Evolutionary conservation across 1,140 invertebrate species (phyloP).

Genomic region (Drosophila pachea): DNA sequence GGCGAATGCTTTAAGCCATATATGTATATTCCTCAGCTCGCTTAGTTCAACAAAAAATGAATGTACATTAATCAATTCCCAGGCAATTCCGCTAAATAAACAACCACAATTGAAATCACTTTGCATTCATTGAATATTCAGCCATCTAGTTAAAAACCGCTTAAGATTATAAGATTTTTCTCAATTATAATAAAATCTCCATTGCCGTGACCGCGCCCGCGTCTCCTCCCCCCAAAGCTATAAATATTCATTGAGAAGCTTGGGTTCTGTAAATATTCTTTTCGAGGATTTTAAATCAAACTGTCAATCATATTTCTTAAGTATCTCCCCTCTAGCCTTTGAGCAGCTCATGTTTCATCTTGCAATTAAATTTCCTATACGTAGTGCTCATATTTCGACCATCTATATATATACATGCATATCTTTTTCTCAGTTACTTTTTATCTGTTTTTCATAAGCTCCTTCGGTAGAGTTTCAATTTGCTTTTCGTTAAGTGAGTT

Average conservation of each 20-base stretch:
- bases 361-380: constrained; percentile 33
- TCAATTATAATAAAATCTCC: constrained; percentile 23
- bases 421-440: neutral
- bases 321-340: constrained; percentile 17
- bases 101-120: constrained; percentile 3
- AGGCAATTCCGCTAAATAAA: neutral
- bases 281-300: constrained; percentile 19
- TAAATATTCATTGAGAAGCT: constrained; percentile 4
- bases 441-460: too few species aligned
- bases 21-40: too few species aligned
- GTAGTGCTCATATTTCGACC: constrained; percentile 26
- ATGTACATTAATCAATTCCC: constrained; percentile 2
- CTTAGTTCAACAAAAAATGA: neutral
- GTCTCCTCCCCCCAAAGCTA: constrained; percentile 1
- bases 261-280: constrained; percentile 6
- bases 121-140: neutral
- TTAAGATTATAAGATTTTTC: constrained; percentile 4
- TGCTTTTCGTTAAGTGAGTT: neutral
- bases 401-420: neutral
- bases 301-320: constrained; percentile 43
- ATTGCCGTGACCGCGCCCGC: neutral
- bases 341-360: constrained; percentile 35
- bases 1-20: too few species aligned
- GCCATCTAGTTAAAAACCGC: neutral
- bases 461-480: neutral